Evolutionary conservation across 2,113 vertebrate species (phyloP).

Genomic region (Gymnobelideus leadbeateri): DNA sequence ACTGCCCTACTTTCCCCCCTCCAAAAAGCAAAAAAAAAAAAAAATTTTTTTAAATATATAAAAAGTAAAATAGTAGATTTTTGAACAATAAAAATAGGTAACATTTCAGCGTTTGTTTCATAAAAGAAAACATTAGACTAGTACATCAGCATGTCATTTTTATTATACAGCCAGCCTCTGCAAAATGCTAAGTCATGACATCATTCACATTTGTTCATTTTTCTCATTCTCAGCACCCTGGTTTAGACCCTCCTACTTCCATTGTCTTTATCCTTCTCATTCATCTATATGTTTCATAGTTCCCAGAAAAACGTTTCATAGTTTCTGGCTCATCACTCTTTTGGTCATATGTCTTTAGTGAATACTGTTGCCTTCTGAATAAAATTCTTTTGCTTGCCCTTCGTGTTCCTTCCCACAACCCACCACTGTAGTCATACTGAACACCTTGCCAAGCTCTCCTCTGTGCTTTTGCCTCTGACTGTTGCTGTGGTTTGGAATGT

Average conservation of each 20-base stretch:
- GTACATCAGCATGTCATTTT: background rate
- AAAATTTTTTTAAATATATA: too few relatives aligned
- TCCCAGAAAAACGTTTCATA: too few relatives aligned
- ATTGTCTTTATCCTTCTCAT: background rate
- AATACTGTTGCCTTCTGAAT: background rate
- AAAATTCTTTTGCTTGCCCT: background rate
- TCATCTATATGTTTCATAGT: background rate
- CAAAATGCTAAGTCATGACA: slow-evolving; percentile 31
- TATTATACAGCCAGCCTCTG: background rate
- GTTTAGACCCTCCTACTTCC: background rate
- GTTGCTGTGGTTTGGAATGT: background rate
- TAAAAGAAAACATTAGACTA: background rate
- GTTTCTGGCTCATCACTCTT: background rate
- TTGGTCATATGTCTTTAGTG: background rate
- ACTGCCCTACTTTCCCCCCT: too few relatives aligned
- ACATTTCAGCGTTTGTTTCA: slow-evolving; percentile 12
- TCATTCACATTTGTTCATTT: background rate
- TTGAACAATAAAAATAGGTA: slow-evolving; percentile 41
- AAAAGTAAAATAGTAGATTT: slow-evolving; percentile 12
- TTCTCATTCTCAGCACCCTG: background rate
- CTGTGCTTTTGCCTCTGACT: background rate
- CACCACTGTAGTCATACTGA: background rate
- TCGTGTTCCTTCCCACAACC: background rate
- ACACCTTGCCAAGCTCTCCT: background rate
- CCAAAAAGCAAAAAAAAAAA: too few relatives aligned